Evolutionary conservation across 1,140 invertebrate genomes (phyloP).

Genomic region (Pseudobourletiella spinata): DNA sequence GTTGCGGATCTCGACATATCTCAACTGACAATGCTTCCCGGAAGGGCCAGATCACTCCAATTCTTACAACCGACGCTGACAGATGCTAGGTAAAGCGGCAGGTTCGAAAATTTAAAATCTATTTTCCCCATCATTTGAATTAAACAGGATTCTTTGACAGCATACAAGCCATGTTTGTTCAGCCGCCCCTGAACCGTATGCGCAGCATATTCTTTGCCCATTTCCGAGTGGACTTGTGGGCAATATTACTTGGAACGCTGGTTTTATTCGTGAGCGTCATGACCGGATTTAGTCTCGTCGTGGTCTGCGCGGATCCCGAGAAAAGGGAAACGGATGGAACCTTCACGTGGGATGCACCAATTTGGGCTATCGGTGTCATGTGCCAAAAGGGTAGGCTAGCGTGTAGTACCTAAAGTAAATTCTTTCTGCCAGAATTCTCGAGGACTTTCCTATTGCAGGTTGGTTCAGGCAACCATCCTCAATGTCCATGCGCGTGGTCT

Average conservation of each 20-base stretch:
- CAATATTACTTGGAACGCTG: conserved; percentile 4
- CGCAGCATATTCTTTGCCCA: conserved; percentile 1
- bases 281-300: background rate
- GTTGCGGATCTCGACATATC: background rate
- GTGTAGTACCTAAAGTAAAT: background rate
- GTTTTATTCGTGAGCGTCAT: background rate
- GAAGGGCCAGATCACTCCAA: background rate
- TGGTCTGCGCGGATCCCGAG: background rate
- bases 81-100: background rate
- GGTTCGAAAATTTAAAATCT: background rate
- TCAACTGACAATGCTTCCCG: background rate
- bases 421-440: background rate
- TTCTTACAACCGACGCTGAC: background rate
- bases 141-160: background rate
- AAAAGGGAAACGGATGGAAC: background rate
- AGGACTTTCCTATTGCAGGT: background rate
- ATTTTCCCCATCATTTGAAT: background rate
- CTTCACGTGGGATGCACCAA: background rate
- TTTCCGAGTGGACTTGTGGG: conserved; percentile 4
- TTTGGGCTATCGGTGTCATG: background rate
- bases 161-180: conserved; percentile 12
- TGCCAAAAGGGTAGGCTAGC: conserved; percentile 8
- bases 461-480: conserved; percentile 10
- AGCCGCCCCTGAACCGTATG: conserved; percentile 7
- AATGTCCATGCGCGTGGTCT: conserved; percentile 4